phyloP scores from a whole-genome alignment of 2,113 vertebrate species.

The Fulica atra region DNA sequence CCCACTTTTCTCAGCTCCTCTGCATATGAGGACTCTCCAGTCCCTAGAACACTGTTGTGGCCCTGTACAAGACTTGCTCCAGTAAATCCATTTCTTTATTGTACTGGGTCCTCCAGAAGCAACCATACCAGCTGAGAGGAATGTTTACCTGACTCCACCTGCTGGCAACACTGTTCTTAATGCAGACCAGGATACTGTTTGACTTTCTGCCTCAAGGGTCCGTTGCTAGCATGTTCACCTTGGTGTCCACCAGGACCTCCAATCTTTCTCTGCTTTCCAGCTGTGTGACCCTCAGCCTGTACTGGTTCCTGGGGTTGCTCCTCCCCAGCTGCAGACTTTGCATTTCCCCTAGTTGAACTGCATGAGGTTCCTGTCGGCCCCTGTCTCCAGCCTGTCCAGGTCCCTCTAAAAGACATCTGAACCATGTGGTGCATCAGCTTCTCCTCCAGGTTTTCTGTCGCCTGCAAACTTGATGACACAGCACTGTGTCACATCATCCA shows the following conservation, averaged over 20 bases:
- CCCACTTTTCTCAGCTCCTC: background rate
- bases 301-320: background rate
- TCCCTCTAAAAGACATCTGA: background rate
- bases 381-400: background rate
- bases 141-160: background rate
- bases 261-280: background rate
- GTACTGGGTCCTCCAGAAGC: background rate
- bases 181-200: background rate
- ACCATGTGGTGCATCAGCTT: background rate
- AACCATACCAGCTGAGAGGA: background rate
- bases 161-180: background rate
- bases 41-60: background rate
- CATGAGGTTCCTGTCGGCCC: background rate
- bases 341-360: background rate
- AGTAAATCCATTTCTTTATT: background rate
- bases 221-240: background rate
- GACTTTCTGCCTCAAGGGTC: background rate
- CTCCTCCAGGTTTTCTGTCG: background rate
- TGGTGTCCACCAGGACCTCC: background rate
- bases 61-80: background rate
- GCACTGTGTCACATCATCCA: background rate
- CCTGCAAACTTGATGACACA: background rate
- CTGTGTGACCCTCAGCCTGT: background rate
- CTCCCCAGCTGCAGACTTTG: background rate
- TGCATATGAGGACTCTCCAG: background rate